Base-by-base conservation (phyloP, 2,888 invertebrate species). In the Drosophila anomelani region DNA sequence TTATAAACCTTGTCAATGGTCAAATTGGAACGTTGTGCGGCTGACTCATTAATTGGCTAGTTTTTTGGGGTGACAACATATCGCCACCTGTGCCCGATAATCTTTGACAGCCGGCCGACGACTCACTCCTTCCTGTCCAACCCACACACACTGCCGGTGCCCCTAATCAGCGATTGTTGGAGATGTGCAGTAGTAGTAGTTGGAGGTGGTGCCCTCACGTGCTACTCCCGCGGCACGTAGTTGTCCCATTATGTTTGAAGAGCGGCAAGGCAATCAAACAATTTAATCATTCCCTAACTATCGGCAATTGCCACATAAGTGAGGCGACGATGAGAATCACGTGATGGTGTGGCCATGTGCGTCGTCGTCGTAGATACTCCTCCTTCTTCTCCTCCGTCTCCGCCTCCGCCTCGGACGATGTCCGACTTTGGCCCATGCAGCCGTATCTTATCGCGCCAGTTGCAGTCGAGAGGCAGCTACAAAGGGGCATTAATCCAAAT, bases 261-360 rank as follows among this genome's bases (percentile, higher is more conserved):
- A 67, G 75, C 75, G 80, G 51, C 51, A 32, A 34, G 72, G 76
- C 76, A 76, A 62, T 79, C 76, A 78, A 81, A 75, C 79, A 81
- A 78, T 86, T 77, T 85, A 86, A 85, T 81, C 85, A 75, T 51
- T 67, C 63, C 38, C 57, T 39, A 43, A 36, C 55, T 83, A 85
- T 85, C 86, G 55, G 23, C 54, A 79, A 85, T 83, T 83, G 79
- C 83, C 81, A 72, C 81, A 73, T 60, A 61, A 66, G 60, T 60
- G 66, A 51, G 44, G 54, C 67, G 57, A 53, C 53, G 57, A 56
- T 34, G 57, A 67, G 57, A 54, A 67, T 74, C 82, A 82, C 82
- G 82, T 85, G 82, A 82, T 85, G 69, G 57, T 68, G 49, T 56
- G 67, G 55, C 67, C 67, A 68, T 68, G 67, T 68, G 60, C 62